Evolutionary conservation across 2,888 invertebrate genomes (phyloP).

Genomic region (Punctoribates punctum): DNA sequence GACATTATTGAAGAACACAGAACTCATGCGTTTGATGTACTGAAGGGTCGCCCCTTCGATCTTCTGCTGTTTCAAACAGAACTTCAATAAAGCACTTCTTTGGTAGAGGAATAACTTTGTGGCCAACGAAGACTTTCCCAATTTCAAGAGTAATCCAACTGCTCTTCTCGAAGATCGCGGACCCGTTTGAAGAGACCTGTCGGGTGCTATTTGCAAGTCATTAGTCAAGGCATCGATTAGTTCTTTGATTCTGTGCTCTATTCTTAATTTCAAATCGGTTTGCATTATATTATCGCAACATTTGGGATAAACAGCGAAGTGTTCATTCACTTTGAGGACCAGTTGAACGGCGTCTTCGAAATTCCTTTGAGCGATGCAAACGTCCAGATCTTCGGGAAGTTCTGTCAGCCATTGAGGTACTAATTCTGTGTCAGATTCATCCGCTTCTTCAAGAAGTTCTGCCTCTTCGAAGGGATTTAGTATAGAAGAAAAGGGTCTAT

Average conservation of each 20-base stretch:
- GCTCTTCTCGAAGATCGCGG: conserved; percentile 80
- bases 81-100: conserved; percentile 73
- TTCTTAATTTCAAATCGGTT: conserved; percentile 49
- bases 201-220: conserved; percentile 82
- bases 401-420: conserved; percentile 83
- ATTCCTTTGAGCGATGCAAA: conserved; percentile 88
- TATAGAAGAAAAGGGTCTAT: conserved; percentile 38
- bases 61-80: conserved; percentile 70
- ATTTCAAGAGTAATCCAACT: conserved; percentile 74
- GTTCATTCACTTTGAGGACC: conserved; percentile 61
- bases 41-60: conserved; percentile 66
- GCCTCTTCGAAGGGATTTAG: conserved; percentile 46
- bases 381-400: conserved; percentile 89
- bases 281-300: conserved; percentile 42
- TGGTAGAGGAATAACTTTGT: conserved; percentile 76
- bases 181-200: conserved; percentile 79
- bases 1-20: conserved; percentile 77
- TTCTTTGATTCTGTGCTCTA: conserved; percentile 68
- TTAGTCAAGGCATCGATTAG: conserved; percentile 81
- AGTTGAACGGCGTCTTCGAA: conserved; percentile 86
- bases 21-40: conserved; percentile 74
- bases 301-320: conserved; percentile 46
- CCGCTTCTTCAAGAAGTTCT: conserved; percentile 55
- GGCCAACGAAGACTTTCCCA: conserved; percentile 69
- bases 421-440: conserved; percentile 50